Conservation (phyloP, 2,113 vertebrate genomes). For the Pagrus major region DNA sequence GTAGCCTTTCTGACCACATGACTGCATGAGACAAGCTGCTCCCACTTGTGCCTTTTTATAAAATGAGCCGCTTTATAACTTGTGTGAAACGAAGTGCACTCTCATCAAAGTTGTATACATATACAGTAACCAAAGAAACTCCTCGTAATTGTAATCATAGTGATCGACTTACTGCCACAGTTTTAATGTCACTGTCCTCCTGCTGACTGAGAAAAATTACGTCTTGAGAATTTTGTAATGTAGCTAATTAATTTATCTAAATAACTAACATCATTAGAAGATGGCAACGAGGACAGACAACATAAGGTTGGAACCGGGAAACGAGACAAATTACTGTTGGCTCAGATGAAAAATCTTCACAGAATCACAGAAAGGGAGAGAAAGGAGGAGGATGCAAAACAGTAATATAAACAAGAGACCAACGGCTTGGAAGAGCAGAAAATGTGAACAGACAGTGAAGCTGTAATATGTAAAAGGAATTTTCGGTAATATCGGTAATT, state of each 20-base stretch:
- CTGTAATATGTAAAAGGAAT: background rate
- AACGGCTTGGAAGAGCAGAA: background rate
- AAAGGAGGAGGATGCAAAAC: slow-evolving; percentile 1
- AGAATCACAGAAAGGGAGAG: background rate
- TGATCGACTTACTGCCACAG: background rate
- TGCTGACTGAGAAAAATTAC: background rate
- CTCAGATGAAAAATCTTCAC: slow-evolving; percentile 17
- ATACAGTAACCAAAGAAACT: background rate
- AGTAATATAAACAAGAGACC: background rate
- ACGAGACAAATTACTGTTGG: slow-evolving; percentile 27
- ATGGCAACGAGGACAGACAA: slow-evolving; percentile 19
- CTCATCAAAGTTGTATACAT: background rate
- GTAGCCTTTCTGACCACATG: background rate
- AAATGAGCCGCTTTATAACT: background rate
- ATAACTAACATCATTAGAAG: slow-evolving; percentile 39
- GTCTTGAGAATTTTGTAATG: background rate
- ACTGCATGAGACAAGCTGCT: background rate
- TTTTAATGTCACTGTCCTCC: background rate
- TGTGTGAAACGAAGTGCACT: background rate
- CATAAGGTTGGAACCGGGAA: slow-evolving; percentile 17
- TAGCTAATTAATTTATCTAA: slow-evolving; percentile 7
- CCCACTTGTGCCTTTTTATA: background rate
- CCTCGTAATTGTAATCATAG: background rate
- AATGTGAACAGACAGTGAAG: slow-evolving; percentile 2
- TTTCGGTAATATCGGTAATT: background rate